phyloP scores from a whole-genome alignment of 92 coral and sea anemone genomes.

The Epizoanthus fatuus region DNA sequence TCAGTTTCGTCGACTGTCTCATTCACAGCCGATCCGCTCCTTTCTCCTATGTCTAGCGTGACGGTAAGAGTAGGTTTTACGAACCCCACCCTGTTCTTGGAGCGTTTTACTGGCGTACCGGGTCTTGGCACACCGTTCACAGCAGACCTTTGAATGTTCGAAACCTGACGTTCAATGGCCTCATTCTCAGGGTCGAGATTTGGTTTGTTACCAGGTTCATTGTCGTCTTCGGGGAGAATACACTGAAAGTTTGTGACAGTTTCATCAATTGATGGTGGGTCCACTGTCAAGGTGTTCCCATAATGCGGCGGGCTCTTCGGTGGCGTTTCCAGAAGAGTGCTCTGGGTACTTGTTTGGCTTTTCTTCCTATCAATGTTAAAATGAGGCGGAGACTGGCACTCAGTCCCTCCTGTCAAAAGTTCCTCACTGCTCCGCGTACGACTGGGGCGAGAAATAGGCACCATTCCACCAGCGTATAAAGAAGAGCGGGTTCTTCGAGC shows the following conservation, averaged over 20 bases:
- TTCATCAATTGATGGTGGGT: slow-evolving; percentile 81
- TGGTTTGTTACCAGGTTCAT: not conserved
- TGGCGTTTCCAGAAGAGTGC: slow-evolving; percentile 94
- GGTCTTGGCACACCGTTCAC: slow-evolving; percentile 48
- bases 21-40: slow-evolving; percentile 44
- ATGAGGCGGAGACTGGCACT: slow-evolving; percentile 37
- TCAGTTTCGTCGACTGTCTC: slow-evolving; percentile 64
- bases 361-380: slow-evolving; percentile 83
- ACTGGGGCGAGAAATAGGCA: slow-evolving; percentile 77
- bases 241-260: slow-evolving; percentile 74
- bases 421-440: slow-evolving; percentile 90
- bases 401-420: slow-evolving; percentile 44
- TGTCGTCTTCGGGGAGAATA: slow-evolving; percentile 36
- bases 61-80: slow-evolving; percentile 93
- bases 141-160: slow-evolving; percentile 45
- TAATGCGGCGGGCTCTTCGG: slow-evolving; percentile 91
- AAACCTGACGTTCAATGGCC: slow-evolving; percentile 56
- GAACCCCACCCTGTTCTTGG: slow-evolving; percentile 79
- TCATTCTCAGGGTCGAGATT: slow-evolving; percentile 53
- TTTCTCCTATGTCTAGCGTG: slow-evolving; percentile 59
- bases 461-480: slow-evolving; percentile 93
- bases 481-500: slow-evolving; percentile 98
- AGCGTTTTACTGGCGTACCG: slow-evolving; percentile 46
- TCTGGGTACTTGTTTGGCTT: slow-evolving; percentile 95
- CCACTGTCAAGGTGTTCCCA: slow-evolving; percentile 86